Percentiles rank a stretch among this genome's conserved stretches.
phyloP scores from a whole-genome alignment of 2,113 vertebrate genomes.

The Syngnathoides biaculeatus region DNA sequence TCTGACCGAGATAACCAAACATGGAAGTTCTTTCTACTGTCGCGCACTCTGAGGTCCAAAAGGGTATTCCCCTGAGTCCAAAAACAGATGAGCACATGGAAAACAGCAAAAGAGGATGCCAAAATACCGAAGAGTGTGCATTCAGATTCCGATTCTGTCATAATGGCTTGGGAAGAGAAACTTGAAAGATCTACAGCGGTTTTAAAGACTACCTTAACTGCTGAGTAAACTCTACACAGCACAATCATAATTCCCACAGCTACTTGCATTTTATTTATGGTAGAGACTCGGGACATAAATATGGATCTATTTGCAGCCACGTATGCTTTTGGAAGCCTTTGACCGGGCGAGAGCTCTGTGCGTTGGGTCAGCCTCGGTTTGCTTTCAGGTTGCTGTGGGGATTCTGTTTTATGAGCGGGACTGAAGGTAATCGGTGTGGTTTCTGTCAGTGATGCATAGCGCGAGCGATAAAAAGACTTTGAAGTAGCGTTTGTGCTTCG shows the following conservation, averaged over 20 bases:
- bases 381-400: conserved; percentile 55
- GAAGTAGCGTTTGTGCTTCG: conserved; percentile 43
- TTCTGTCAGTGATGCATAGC: conserved; percentile 22
- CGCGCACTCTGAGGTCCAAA: conserved; percentile 9
- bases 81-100: not conserved
- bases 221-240: conserved; percentile 49
- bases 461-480: conserved; percentile 43
- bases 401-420: conserved; percentile 59
- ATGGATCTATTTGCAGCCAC: conserved; percentile 53
- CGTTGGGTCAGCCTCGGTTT: conserved; percentile 49
- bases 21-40: conserved; percentile 35
- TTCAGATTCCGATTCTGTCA: conserved; percentile 9
- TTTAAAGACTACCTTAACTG: conserved; percentile 36
- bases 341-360: conserved; percentile 27
- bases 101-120: not conserved
- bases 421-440: conserved; percentile 50
- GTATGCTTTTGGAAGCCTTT: conserved; percentile 40
- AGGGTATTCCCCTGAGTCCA: conserved; percentile 26
- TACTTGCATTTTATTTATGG: conserved; percentile 61
- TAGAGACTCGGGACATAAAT: conserved; percentile 43
- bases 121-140: conserved; percentile 6
- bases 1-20: conserved; percentile 29
- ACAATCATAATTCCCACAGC: conserved; percentile 47
- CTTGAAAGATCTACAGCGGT: conserved; percentile 23
- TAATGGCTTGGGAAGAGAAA: conserved; percentile 18